Conservation (phyloP, 35 echinoderm and acorn worm species). For the Heliocidaris erythrogramma region DNA sequence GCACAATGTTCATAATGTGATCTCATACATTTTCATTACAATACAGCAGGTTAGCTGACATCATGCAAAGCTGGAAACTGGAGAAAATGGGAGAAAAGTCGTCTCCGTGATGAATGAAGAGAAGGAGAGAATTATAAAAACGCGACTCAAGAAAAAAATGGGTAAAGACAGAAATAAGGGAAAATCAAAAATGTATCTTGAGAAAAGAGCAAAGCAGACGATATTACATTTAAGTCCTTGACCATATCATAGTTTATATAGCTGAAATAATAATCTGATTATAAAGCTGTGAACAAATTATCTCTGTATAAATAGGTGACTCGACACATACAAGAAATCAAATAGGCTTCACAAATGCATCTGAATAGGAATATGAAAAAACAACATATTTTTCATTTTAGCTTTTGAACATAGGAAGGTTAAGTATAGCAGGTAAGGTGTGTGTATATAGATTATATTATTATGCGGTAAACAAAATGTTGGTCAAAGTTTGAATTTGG, state of each 20-base stretch:
- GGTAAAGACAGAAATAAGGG: not conserved
- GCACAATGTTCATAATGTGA: no score
- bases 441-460: no score
- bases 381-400: not conserved
- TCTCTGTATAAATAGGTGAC: not conserved
- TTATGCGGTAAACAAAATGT: conserved; percentile 1
- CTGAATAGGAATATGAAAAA: not conserved
- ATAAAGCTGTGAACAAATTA: not conserved
- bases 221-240: not conserved
- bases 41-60: no score
- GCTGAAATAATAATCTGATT: not conserved
- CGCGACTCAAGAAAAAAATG: not conserved
- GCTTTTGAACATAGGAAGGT: no score
- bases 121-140: not conserved
- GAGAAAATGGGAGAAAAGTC: no score
- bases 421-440: not conserved
- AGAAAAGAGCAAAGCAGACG: not conserved
- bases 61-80: no score
- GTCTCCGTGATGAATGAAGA: no score
- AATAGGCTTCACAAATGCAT: not conserved
- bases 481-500: not conserved
- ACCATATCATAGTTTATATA: not conserved
- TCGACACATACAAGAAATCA: not conserved
- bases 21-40: no score
- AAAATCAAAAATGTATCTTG: not conserved